These are phyloP conservation scores for Erpornis zantholeuca DNA, from an alignment of 2,113 vertebrate genomes.

Conservation along the genomic window DNA sequence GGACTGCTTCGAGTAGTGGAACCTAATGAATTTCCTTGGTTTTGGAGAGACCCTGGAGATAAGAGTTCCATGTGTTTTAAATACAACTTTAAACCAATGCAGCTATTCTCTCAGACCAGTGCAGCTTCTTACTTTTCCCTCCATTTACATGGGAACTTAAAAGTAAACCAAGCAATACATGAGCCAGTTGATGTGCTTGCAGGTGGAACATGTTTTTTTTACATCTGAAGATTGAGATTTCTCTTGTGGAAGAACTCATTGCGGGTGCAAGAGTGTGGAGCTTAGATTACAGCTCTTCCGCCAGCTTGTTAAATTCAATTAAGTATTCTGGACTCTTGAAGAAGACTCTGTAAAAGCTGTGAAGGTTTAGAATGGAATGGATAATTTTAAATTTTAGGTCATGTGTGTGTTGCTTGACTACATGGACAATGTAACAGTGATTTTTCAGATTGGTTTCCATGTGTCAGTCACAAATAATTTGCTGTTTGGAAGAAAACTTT, in stretches of 20 bases:
- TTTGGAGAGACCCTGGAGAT: not conserved
- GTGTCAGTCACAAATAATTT: not conserved
- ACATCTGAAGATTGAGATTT: not conserved
- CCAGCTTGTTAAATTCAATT: not conserved
- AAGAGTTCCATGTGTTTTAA: not conserved
- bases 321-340: not conserved
- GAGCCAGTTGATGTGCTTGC: not conserved
- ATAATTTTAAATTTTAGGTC: not conserved
- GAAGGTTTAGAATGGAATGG: not conserved
- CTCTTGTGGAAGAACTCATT: not conserved
- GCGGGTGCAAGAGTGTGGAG: not conserved
- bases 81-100: not conserved
- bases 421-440: not conserved
- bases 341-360: not conserved
- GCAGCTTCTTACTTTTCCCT: not conserved
- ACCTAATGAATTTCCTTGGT: not conserved
- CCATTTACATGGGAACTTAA: not conserved
- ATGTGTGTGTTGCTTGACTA: not conserved
- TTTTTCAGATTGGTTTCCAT: not conserved
- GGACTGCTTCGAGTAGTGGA: not conserved
- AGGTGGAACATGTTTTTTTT: not conserved
- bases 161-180: slow-evolving; percentile 6
- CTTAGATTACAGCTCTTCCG: not conserved
- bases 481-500: not conserved
- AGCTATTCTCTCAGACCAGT: not conserved